Evolutionary conservation across 2,797 vertebrate genomes (phyloP), one percentile per base, ranked within the genome.

Genomic region (Ptychadena robeensis): DNA sequence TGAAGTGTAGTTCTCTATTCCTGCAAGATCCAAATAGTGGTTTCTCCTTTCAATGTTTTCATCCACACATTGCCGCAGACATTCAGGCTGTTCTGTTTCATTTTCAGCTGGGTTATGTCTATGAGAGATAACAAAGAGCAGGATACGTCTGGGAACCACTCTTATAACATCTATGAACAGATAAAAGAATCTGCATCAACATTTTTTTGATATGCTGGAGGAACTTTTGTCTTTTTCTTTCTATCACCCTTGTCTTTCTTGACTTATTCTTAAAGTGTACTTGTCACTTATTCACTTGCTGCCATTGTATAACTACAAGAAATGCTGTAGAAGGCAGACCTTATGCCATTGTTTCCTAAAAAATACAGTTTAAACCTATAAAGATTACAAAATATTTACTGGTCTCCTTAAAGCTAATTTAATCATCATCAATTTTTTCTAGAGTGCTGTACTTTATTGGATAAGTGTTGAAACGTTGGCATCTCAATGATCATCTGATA

Each of bases 31-130:
- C 91, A 99, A 94, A 88, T 99, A 99, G 95, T 99, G 98, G 96
- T 99, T 99, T 94, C 98, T 96, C 91, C 98, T 96, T 92, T 99
- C 98, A 81, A 98, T 96, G 92, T 99, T 99, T 93, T 99, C 98
- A 85, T 99, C 98, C 86, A 99, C 96, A 57, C 96, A 97, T 86
- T 97, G 96, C 88, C 95, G 95, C 89, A 95, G 95, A 94, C 96
- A 97, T 89, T 93, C 94, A 30, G 93, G 92, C 91, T 96, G 96
- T 81, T 93, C 94, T 86, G 93, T 90, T 82, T 88, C 92, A 87
- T 92, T 92, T 85, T 96, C 94, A 18, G 91, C 91, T 82, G 94
- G 93, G 93, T 96, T 95, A 88, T 96, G 94, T 93, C 96, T 97
- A 92, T 63, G 69, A 86, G 82, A 72, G 70, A 84, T 64, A 53